Evolutionary conservation across 2,113 vertebrate species (phyloP).

Genomic region (Nothobranchius kuhntae): DNA sequence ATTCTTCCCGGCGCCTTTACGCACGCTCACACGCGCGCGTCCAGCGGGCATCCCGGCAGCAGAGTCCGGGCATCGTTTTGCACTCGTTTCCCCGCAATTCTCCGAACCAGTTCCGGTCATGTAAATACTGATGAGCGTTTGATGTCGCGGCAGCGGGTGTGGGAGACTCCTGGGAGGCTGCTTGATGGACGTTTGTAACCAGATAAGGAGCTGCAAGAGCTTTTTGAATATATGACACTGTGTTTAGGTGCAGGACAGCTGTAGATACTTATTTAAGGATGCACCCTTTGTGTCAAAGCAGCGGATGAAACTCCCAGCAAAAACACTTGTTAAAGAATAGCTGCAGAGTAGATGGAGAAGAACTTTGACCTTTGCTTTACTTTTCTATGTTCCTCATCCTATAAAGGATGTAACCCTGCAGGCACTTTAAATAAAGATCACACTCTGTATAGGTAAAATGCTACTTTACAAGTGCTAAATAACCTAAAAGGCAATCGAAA

Average conservation of each 20-base stretch:
- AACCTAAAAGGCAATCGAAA: too few relatives aligned
- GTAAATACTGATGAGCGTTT: constrained; percentile 79
- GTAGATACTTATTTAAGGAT: background rate
- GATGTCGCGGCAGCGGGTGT: constrained; percentile 72
- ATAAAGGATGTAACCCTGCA: constrained; percentile 4
- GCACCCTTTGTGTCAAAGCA: constrained; percentile 6
- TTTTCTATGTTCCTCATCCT: constrained; percentile 33
- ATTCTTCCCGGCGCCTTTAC: constrained; percentile 63
- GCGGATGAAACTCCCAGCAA: background rate
- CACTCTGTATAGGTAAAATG: background rate
- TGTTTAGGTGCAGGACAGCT: background rate
- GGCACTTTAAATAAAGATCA: background rate
- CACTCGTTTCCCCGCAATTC: constrained; percentile 53
- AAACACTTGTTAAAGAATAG: constrained; percentile 1
- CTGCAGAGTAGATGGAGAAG: too few relatives aligned
- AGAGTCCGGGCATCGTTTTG: constrained; percentile 39
- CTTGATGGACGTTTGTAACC: constrained; percentile 65
- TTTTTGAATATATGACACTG: constrained; percentile 11
- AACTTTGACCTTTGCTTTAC: constrained; percentile 43
- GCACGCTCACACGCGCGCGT: constrained; percentile 45
- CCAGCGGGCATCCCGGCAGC: constrained; percentile 15
- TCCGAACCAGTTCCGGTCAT: constrained; percentile 59
- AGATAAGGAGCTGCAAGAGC: constrained; percentile 30
- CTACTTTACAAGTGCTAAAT: too few relatives aligned
- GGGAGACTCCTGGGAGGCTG: constrained; percentile 55